Evolutionary conservation across 1,140 invertebrate species (phyloP).

Genomic region (Plutomurus gul): DNA sequence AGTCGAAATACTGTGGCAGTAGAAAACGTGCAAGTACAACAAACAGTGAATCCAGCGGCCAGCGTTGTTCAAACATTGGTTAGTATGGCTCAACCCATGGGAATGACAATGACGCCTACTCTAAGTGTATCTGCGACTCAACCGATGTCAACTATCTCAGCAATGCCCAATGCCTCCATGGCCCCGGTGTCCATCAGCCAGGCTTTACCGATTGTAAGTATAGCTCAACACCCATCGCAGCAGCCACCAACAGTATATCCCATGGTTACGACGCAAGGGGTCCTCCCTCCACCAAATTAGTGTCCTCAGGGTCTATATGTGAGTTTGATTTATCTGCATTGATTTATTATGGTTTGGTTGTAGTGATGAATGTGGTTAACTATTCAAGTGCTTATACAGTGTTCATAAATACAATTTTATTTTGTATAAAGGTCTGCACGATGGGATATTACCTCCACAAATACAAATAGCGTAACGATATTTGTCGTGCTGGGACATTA

Average conservation of each 20-base stretch:
- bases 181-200: slow-evolving; percentile 66
- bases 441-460: too few relatives aligned
- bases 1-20: slow-evolving; percentile 56
- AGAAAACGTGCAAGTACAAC: slow-evolving; percentile 52
- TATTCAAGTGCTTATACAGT: neutral
- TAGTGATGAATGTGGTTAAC: neutral
- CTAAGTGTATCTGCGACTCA: slow-evolving; percentile 57
- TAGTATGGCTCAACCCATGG: slow-evolving; percentile 61
- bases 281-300: slow-evolving; percentile 1
- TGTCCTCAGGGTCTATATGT: too few relatives aligned
- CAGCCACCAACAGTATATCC: slow-evolving; percentile 48
- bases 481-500: neutral
- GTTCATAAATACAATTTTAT: too few relatives aligned
- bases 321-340: too few relatives aligned
- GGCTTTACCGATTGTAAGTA: slow-evolving; percentile 66
- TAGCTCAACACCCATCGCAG: slow-evolving; percentile 57
- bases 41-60: slow-evolving; percentile 27
- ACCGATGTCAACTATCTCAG: slow-evolving; percentile 55
- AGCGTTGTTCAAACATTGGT: slow-evolving; percentile 69
- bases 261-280: slow-evolving; percentile 42
- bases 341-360: too few relatives aligned
- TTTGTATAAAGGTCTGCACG: too few relatives aligned
- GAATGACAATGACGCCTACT: slow-evolving; percentile 38
- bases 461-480: too few relatives aligned
- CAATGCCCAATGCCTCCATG: slow-evolving; percentile 62